Percentiles rank a stretch among this genome's conserved stretches.
Conservation (phyloP, 2,113 vertebrate species). For the Neotoma lepida region DNA sequence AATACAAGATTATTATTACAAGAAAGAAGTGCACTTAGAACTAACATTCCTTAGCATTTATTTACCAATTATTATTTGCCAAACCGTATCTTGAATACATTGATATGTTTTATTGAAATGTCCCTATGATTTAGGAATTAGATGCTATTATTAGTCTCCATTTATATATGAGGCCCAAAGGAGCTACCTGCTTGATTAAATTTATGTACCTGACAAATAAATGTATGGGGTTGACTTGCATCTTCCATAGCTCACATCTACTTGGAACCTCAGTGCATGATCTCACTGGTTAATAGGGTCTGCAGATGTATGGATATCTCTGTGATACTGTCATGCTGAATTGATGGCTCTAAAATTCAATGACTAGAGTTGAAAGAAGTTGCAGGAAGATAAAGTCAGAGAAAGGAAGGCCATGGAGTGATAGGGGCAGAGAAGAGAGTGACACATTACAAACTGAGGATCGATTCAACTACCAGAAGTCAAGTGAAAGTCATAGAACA, state of each 20-base stretch:
- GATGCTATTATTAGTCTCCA: constrained; percentile 1
- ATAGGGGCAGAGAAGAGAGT: neutral
- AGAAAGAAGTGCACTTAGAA: too few relatives aligned
- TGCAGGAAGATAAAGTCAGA: neutral
- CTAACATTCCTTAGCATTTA: too few relatives aligned
- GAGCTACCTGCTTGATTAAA: constrained; percentile 4
- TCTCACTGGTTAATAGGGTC: neutral
- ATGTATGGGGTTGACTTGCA: neutral
- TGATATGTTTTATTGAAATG: constrained; percentile 1
- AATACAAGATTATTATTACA: too few relatives aligned
- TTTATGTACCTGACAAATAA: neutral
- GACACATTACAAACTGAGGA: neutral
- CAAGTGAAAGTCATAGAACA: neutral
- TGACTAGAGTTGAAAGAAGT: neutral
- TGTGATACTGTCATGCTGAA: neutral
- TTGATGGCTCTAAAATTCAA: neutral
- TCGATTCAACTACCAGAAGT: neutral
- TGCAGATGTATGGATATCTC: neutral
- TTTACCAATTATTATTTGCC: neutral
- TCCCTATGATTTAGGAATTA: neutral
- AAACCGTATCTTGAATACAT: neutral
- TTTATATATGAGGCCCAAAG: neutral
- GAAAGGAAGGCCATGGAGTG: neutral
- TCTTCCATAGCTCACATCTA: neutral
- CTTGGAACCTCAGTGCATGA: too few relatives aligned